Base-by-base conservation (phyloP, 2,113 vertebrate genomes). In the Hoplias malabaricus region DNA sequence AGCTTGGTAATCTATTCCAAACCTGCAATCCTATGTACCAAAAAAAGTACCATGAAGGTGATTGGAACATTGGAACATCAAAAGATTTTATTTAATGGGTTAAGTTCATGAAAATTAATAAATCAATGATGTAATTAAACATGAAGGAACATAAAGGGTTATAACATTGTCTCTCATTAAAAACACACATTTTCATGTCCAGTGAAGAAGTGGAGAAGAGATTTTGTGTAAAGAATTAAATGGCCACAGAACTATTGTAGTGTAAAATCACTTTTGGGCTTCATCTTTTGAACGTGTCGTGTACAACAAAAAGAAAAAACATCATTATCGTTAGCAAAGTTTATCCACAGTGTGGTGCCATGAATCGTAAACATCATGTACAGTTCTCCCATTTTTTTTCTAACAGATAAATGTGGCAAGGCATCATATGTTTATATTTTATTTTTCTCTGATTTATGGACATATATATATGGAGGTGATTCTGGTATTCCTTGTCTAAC, bases 381-480 rank as follows among this genome's bases (percentile, higher is more conserved):
- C 34, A 81, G 23, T 77, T 40, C n/a, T 40, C n/a, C 62, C 54
- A 77, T 57, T 23, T 34, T 14, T 74, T 83, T 84, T 63, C 79
- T 79, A 77, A 59, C 53, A 42, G 73, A 80, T 77, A 69, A 84
- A 54, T 79, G 80, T 81, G 61, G 53, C 74, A 73, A 83, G 74
- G 53, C 69, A 31, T 73, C 66, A 59, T 83, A 71, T 84, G 65
- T 87, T 84, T 38, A 43, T 79, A 84, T 83, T 79, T 78, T 16
- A 62, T 68, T 86, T 78, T 48, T 70, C n/a, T 67, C 71, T 80
- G 40, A 48, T 40, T 70, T 79, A 66, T 69, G 65, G 33, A 53
- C 70, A 84, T 82, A 68, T 76, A 68, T 76, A 43, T 85, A 68
- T 84, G 54, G 50, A 75, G 77, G 62, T 82, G 67, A 78, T 72